Conservation (phyloP, 2,113 vertebrate species). For the Chaetops frenatus region DNA sequence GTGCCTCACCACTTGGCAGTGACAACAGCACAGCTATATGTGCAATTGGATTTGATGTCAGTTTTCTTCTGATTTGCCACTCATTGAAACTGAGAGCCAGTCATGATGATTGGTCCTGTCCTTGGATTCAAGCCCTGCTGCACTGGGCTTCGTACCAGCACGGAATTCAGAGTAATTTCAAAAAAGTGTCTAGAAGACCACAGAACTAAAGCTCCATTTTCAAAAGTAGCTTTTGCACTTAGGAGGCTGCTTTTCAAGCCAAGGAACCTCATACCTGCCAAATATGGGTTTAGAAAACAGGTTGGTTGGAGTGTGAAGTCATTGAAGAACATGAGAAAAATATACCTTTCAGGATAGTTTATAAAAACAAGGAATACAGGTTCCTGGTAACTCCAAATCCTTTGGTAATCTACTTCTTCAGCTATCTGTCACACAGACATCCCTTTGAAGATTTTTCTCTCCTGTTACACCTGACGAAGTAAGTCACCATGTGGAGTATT, state of each 20-base stretch:
- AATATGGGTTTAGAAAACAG: not conserved
- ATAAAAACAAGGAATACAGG: not conserved
- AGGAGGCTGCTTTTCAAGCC: not conserved
- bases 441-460: not conserved
- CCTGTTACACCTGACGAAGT: not conserved
- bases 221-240: conserved; percentile 47
- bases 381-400: not conserved
- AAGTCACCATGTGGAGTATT: not conserved
- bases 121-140: conserved; percentile 48
- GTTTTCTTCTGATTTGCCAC: conserved; percentile 41
- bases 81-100: conserved; percentile 35
- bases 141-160: conserved; percentile 6
- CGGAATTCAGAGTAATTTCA: conserved; percentile 4
- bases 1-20: conserved; percentile 26
- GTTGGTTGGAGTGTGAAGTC: conserved; percentile 14
- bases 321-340: conserved; percentile 3
- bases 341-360: not conserved
- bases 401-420: not conserved
- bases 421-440: not conserved
- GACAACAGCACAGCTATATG: not conserved
- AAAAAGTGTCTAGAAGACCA: conserved; percentile 38
- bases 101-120: conserved; percentile 41
- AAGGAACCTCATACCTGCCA: conserved; percentile 21
- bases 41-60: conserved; percentile 13
- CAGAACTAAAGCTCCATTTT: conserved; percentile 7